Evolutionary conservation across 2,888 invertebrate genomes (phyloP).

Genomic region (Macroteleia sp.): DNA sequence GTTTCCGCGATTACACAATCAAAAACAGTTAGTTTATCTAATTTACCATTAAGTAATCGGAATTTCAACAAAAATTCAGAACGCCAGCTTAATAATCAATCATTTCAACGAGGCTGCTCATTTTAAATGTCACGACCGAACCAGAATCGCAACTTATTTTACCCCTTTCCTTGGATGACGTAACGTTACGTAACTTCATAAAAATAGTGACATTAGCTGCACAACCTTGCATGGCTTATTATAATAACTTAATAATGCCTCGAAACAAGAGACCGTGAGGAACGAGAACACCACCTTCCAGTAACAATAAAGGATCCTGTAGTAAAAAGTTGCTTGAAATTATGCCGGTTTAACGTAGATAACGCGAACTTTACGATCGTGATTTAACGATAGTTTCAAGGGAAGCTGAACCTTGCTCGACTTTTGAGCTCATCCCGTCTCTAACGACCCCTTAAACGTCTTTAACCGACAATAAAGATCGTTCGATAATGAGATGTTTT

Average conservation of each 20-base stretch:
- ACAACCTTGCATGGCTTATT: constrained; percentile 27
- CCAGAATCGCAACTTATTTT: constrained; percentile 24
- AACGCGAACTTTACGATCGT: constrained; percentile 34
- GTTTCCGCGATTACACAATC: constrained; percentile 29
- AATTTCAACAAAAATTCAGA: constrained; percentile 11
- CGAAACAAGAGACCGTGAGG: constrained; percentile 2
- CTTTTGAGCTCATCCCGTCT: constrained; percentile 36
- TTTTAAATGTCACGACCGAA: constrained; percentile 15
- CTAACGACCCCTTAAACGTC: constrained; percentile 10
- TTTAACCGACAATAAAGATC: constrained; percentile 17
- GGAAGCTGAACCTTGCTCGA: constrained; percentile 44
- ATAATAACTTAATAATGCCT: constrained; percentile 30
- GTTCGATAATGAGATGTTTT: constrained; percentile 25
- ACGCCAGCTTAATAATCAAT: constrained; percentile 8
- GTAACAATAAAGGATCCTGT: constrained; percentile 10
- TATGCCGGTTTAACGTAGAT: constrained; percentile 31
- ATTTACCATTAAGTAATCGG: constrained; percentile 10
- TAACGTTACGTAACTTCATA: constrained; percentile 15
- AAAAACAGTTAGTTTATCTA: constrained; percentile 21
- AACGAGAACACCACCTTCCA: constrained; percentile 2
- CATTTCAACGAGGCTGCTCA: constrained; percentile 1
- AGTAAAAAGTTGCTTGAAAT: constrained; percentile 21
- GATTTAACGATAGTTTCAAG: constrained; percentile 50
- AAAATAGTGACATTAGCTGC: constrained; percentile 22
- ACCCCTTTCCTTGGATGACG: constrained; percentile 23